A percentile compares a stretch with the other conserved stretches of the same genome.
phyloP scores from a whole-genome alignment of 2,888 invertebrate species.

The Acleris literana region DNA sequence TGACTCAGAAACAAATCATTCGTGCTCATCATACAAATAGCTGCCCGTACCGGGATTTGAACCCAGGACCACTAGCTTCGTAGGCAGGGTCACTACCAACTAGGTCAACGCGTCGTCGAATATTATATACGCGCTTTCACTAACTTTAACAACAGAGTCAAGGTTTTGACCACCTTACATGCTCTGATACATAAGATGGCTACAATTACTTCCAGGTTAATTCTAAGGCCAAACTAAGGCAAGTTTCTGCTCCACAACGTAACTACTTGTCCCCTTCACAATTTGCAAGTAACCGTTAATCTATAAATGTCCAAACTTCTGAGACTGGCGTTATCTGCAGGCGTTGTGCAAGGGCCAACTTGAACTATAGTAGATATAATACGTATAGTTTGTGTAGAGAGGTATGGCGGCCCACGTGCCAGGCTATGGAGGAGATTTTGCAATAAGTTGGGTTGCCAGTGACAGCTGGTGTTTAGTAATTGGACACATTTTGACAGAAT shows the following conservation, averaged over 20 bases:
- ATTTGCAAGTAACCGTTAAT: slow-evolving; percentile 18
- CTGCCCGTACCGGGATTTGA: too few species aligned
- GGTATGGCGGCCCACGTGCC: slow-evolving; percentile 2
- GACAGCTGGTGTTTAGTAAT: background rate
- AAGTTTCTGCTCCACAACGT: background rate
- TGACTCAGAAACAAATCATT: too few species aligned
- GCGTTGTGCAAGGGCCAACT: slow-evolving; percentile 16
- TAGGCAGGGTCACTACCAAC: too few species aligned
- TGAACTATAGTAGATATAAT: background rate
- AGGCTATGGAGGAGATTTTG: slow-evolving; percentile 1
- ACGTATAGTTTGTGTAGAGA: background rate
- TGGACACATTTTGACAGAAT: background rate
- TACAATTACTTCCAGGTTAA: too few species aligned
- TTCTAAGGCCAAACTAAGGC: background rate
- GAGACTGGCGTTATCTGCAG: slow-evolving; percentile 11
- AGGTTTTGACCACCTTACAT: too few species aligned
- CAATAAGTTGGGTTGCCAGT: slow-evolving; percentile 1
- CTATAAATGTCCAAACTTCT: slow-evolving; percentile 22
- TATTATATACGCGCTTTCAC: too few species aligned
- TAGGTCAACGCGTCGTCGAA: too few species aligned
- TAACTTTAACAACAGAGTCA: too few species aligned
- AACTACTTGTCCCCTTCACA: background rate
- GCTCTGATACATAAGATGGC: too few species aligned
- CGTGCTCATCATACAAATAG: too few species aligned
- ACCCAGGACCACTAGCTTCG: too few species aligned